A percentile compares a stretch with the other conserved stretches of the same genome.
phyloP scores from a whole-genome alignment of 2,888 invertebrate species.

The Hololepta plana region DNA sequence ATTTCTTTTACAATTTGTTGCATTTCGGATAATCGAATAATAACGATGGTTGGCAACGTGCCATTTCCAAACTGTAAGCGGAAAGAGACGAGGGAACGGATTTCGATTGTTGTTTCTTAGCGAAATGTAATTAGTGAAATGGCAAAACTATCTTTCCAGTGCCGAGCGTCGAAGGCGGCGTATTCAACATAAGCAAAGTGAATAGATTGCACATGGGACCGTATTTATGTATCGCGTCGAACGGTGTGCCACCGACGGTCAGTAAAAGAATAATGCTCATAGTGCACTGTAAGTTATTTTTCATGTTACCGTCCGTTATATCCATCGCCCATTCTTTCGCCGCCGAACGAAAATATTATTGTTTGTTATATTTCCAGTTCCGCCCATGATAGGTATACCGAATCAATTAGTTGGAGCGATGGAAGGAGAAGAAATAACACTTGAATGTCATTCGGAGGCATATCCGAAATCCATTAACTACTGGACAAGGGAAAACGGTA shows the following conservation, averaged over 20 bases:
- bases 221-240: constrained; percentile 61
- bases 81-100: too few relatives aligned
- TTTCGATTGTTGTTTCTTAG: too few relatives aligned
- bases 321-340: too few relatives aligned
- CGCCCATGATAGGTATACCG: constrained; percentile 55
- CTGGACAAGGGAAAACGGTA: constrained; percentile 51
- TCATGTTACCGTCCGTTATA: too few relatives aligned
- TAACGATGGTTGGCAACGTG: too few relatives aligned
- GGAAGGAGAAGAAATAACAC: constrained; percentile 42
- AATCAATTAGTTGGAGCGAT: constrained; percentile 53
- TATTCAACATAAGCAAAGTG: constrained; percentile 47
- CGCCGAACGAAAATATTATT: neutral
- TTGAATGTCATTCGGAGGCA: constrained; percentile 58
- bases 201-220: constrained; percentile 61
- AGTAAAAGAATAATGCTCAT: constrained; percentile 77
- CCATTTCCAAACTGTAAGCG: too few relatives aligned
- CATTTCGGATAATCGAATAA: too few relatives aligned
- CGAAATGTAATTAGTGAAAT: too few relatives aligned
- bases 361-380: constrained; percentile 31
- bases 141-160: constrained; percentile 36
- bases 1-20: too few relatives aligned
- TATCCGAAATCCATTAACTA: constrained; percentile 55
- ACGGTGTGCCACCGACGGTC: constrained; percentile 71
- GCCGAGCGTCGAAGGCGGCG: constrained; percentile 44
- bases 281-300: constrained; percentile 48